These are phyloP conservation scores for Tethea ocularis DNA, from an alignment of 2,888 invertebrate genomes.

Conservation along the genomic window DNA sequence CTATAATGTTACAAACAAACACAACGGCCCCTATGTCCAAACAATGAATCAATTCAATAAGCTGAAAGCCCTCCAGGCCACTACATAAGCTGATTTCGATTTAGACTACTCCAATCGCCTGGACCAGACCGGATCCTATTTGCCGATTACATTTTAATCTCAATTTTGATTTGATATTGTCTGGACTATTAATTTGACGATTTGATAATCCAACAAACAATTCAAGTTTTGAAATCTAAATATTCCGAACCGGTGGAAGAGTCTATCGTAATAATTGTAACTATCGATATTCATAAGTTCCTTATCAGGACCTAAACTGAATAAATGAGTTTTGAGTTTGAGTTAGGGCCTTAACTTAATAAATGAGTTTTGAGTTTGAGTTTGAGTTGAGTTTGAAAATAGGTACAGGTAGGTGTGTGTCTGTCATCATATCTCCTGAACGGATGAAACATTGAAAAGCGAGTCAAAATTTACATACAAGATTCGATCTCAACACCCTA, in stretches of 20 bases:
- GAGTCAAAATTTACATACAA: no score
- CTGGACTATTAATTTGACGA: slow-evolving; percentile 7
- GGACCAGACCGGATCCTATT: slow-evolving; percentile 39
- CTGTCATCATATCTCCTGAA: no score
- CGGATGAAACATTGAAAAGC: no score
- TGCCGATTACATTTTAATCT: slow-evolving; percentile 46
- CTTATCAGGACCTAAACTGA: no score
- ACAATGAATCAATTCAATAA: slow-evolving; percentile 53
- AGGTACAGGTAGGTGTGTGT: no score
- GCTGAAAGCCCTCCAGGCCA: slow-evolving; percentile 45
- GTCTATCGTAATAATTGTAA: no score
- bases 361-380: no score
- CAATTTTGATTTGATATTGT: slow-evolving; percentile 29
- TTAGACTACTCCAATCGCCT: slow-evolving; percentile 17
- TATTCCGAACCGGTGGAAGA: not conserved
- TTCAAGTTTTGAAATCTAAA: not conserved
- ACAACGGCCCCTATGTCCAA: slow-evolving; percentile 29
- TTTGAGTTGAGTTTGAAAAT: no score
- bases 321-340: no score
- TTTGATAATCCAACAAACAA: not conserved
- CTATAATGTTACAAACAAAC: slow-evolving; percentile 9
- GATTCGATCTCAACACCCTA: no score
- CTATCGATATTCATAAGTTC: no score
- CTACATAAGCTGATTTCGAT: slow-evolving; percentile 54
- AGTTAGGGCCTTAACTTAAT: no score